Evolutionary conservation across 2,888 invertebrate genomes (phyloP).

Genomic region (Cerastis rubricosa): DNA sequence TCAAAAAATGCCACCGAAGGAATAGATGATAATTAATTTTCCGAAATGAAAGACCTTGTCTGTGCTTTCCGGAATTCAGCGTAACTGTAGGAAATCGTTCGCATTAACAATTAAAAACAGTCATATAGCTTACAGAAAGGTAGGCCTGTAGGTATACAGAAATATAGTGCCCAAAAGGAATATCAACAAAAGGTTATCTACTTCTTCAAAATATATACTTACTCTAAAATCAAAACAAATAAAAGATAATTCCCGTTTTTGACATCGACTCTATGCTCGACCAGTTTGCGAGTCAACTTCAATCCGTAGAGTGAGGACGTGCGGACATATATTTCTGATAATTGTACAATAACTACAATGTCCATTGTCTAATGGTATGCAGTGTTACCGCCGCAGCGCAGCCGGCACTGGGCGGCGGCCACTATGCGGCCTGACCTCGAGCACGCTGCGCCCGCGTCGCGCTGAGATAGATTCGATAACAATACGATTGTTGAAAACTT

Average conservation of each 20-base stretch:
- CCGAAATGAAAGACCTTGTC: slow-evolving; percentile 10
- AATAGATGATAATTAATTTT: background rate
- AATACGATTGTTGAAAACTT: slow-evolving; percentile 84
- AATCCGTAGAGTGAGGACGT: slow-evolving; percentile 44
- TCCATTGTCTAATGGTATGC: slow-evolving; percentile 72
- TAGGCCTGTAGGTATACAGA: background rate
- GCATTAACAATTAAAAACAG: background rate
- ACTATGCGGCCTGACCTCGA: slow-evolving; percentile 52
- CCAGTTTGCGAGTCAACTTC: slow-evolving; percentile 8
- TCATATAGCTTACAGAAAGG: background rate
- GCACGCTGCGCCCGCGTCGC: slow-evolving; percentile 44
- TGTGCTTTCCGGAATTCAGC: background rate
- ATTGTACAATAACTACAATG: slow-evolving; percentile 66
- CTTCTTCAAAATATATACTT: background rate
- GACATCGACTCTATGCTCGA: slow-evolving; percentile 19
- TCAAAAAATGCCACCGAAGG: background rate
- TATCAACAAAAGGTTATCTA: background rate
- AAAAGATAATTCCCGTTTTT: slow-evolving; percentile 1
- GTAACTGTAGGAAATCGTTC: background rate
- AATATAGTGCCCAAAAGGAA: background rate
- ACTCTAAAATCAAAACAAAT: background rate
- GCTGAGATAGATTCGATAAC: slow-evolving; percentile 77
- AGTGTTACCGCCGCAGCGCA: slow-evolving; percentile 48
- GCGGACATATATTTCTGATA: slow-evolving; percentile 66
- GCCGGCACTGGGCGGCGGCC: slow-evolving; percentile 14